Conservation (phyloP, 2,113 vertebrate species). For the Phyllostomus hastatus region DNA sequence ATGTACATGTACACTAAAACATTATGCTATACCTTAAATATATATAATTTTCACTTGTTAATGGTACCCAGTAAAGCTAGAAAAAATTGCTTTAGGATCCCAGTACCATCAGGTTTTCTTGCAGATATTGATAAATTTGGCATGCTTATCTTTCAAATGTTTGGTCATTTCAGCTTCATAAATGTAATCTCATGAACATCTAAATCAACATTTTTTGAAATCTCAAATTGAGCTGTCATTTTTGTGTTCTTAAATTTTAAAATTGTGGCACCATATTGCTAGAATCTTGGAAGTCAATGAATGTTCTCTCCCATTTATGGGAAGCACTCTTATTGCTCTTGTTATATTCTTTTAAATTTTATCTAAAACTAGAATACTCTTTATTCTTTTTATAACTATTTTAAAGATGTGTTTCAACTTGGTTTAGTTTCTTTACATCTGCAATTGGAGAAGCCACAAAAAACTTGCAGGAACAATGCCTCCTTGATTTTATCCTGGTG, state of each 20-base stretch:
- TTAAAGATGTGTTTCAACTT: not conserved
- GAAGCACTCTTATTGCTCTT: not conserved
- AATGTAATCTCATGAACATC: not conserved
- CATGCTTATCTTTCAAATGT: not conserved
- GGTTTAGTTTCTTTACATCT: not conserved
- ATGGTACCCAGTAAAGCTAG: not conserved
- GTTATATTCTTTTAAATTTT: not conserved
- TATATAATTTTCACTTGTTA: not conserved
- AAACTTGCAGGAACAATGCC: not conserved
- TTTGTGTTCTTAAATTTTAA: constrained; percentile 3
- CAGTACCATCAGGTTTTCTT: not conserved
- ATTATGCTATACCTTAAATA: not conserved
- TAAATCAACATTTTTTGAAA: not conserved
- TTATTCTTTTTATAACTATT: not conserved
- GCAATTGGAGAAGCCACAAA: not conserved
- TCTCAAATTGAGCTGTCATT: not conserved
- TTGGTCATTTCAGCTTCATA: not conserved
- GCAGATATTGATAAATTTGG: not conserved
- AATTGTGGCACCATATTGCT: not conserved
- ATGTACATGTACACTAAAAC: not conserved
- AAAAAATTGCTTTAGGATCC: not conserved
- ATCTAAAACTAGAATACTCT: not conserved
- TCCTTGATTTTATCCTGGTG: not conserved
- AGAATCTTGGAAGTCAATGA: not conserved
- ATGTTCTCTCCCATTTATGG: not conserved